Percentiles rank a stretch among this genome's conserved stretches.
Conservation (phyloP, 1,140 invertebrate genomes). For the Cheumatopsyche charites region DNA sequence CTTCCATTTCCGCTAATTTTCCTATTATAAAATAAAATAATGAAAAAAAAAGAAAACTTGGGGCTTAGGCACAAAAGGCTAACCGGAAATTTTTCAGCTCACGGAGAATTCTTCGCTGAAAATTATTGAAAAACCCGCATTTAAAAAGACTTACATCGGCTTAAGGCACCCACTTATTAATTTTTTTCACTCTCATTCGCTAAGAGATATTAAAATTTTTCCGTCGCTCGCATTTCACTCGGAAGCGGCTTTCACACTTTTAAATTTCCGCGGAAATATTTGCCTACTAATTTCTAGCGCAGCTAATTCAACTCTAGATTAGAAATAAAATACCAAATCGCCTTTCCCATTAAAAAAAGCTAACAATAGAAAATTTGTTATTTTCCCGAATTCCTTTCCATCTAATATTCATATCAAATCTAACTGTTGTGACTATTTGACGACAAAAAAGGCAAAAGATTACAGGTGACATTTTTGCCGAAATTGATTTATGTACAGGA, state of each 20-base stretch:
- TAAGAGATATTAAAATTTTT: conserved; percentile 7
- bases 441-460: no score
- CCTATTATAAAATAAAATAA: conserved; percentile 20
- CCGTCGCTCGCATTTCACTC: not conserved
- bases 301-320: no score
- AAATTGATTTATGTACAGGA: no score
- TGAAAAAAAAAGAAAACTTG: conserved; percentile 8
- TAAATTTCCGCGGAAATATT: no score
- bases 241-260: not conserved
- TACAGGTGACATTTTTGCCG: no score
- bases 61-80: conserved; percentile 32
- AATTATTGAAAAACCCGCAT: conserved; percentile 32
- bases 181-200: conserved; percentile 23
- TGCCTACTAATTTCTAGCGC: no score
- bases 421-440: no score
- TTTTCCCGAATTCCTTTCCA: no score
- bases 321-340: no score
- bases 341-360: no score
- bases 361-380: no score
- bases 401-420: no score
- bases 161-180: conserved; percentile 34
- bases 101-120: conserved; percentile 11
- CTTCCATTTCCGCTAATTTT: conserved; percentile 27
- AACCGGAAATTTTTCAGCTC: conserved; percentile 25
- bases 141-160: conserved; percentile 34